Conservation (phyloP, 2,113 vertebrate species). For the Callipepla californica region DNA sequence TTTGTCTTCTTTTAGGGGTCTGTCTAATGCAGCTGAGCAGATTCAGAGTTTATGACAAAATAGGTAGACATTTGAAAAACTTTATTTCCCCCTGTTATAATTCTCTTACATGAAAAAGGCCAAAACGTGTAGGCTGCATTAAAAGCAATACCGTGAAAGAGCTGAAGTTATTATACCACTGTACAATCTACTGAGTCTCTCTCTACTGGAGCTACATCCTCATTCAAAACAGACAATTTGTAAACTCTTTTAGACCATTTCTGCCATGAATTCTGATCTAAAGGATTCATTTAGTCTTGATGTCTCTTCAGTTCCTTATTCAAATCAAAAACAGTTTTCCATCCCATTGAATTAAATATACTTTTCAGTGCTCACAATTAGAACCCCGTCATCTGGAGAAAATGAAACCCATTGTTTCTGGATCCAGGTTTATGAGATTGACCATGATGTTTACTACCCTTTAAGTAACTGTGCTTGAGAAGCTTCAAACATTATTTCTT, state of each 20-base stretch:
- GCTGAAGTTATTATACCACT: fast-evolving
- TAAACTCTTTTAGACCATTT: neutral
- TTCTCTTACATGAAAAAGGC: neutral
- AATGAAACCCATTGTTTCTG: neutral
- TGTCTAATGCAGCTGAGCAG: neutral
- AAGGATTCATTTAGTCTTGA: neutral
- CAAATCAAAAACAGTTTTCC: neutral
- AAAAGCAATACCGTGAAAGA: neutral
- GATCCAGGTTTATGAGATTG: neutral
- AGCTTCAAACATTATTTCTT: neutral
- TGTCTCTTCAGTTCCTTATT: neutral
- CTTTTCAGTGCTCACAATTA: neutral
- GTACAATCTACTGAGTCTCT: neutral
- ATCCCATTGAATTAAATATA: neutral
- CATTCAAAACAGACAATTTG: neutral
- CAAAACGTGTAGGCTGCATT: neutral
- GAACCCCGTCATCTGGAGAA: neutral
- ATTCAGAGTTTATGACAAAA: neutral
- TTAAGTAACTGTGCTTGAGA: neutral
- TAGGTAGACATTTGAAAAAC: neutral
- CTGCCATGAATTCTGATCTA: neutral
- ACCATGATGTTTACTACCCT: neutral
- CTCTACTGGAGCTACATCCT: neutral
- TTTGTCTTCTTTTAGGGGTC: neutral
- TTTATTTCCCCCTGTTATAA: neutral